Base-by-base conservation (phyloP, 2,888 invertebrate genomes). In the Opisthograptis luteolata region DNA sequence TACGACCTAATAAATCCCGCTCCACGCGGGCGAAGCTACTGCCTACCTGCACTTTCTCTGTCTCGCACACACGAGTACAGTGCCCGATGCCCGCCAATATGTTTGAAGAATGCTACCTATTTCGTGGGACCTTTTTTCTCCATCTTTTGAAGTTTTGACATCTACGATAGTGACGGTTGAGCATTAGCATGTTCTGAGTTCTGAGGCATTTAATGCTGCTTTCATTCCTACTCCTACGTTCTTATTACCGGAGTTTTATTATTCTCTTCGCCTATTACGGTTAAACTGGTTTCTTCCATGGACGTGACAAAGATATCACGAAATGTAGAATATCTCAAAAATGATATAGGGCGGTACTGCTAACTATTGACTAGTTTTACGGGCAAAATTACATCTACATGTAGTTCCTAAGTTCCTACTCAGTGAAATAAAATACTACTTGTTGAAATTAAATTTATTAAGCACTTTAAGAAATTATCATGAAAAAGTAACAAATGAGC, bases 1-100 rank as follows among this genome's bases (percentile, higher is more conserved):
- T 87, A 88, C 87, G 87, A 85, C 86, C 88, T 84, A 88, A 87
- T 88, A 88, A 87, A 88, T 87, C 87, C 84, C 71, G 76, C 76
- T 67, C 68, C 58, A 67, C 68, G 72, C 70, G 68, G 76, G 17
- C 76, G 68, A 71, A 40, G 39, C 76, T 9, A 22, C 36, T 73
- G 70, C 72, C 84, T 87, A 86, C 87, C 87, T 88, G 86, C 84
- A 84, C 84, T 87, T 85, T 87, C 87, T 84, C 84, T 85, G 84
- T 84, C 87, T 70, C 81, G 76, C 85, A 81, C 77, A 68, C 44
- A 39, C 49, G 39, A 43, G 14, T 30, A 8, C 40, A 41, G 15
- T 9, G 13, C 31, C 24, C 64, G 62, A 62, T 64, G 70, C 55
- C 66, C 71, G 73, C 72, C 69, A 64, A 70, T 71, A 74, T 71